phyloP scores from a whole-genome alignment of 2,113 vertebrate genomes.

The Dunckerocampus dactyliophorus region DNA sequence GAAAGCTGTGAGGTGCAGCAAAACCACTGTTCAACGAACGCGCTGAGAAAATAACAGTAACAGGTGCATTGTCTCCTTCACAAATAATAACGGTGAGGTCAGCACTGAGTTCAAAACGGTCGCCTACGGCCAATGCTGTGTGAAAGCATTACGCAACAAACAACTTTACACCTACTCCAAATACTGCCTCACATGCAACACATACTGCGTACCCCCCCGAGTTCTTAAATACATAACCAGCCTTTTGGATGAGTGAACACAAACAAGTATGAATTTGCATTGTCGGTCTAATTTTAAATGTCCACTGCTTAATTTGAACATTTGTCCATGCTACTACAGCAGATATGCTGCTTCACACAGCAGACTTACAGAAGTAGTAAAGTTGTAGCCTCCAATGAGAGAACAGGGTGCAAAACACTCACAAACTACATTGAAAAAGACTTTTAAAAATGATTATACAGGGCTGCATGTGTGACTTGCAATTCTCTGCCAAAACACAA shows the following conservation, averaged over 20 bases:
- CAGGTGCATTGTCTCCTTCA: background rate
- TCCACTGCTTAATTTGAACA: background rate
- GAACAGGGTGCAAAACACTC: too few relatives aligned
- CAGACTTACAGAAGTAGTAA: too few relatives aligned
- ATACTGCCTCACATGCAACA: background rate
- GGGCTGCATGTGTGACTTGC: too few relatives aligned
- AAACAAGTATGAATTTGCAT: background rate
- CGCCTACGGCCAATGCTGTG: slow-evolving; percentile 7
- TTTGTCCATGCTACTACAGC: background rate
- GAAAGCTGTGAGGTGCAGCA: background rate
- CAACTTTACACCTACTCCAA: slow-evolving; percentile 2
- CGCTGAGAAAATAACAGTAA: slow-evolving; percentile 2
- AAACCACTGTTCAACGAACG: background rate
- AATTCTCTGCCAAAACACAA: too few relatives aligned
- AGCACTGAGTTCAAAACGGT: background rate
- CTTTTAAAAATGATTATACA: too few relatives aligned
- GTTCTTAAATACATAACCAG: background rate
- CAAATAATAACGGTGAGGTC: slow-evolving; percentile 1
- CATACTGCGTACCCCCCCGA: background rate
- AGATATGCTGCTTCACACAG: too few relatives aligned
- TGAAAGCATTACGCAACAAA: slow-evolving; percentile 27
- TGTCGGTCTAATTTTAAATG: background rate
- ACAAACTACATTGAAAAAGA: too few relatives aligned
- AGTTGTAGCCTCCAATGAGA: too few relatives aligned
- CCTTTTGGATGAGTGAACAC: too few relatives aligned